phyloP scores from a whole-genome alignment of 2,888 invertebrate genomes.

The Bimastos eiseni region DNA sequence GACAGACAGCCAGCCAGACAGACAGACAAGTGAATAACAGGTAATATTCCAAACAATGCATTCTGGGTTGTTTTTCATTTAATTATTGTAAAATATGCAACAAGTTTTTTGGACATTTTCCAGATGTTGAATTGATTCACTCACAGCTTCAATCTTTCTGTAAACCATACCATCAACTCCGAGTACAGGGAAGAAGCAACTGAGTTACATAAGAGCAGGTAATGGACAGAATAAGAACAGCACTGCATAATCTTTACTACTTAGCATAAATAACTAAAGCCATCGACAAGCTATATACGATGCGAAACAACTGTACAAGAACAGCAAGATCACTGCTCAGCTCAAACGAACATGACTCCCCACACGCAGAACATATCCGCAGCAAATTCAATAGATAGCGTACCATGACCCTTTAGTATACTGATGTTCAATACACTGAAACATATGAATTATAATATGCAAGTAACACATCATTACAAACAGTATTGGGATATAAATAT shows the following conservation, averaged over 20 bases:
- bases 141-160: not conserved
- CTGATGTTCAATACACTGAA: not conserved
- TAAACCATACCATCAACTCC: not conserved
- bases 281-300: not conserved
- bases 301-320: not conserved
- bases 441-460: not conserved
- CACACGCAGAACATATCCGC: not conserved
- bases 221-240: not conserved
- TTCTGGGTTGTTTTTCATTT: not conserved
- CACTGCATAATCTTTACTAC: not conserved
- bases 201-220: not conserved
- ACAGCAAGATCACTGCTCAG: not conserved
- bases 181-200: not conserved
- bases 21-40: not conserved
- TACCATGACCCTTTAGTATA: not conserved
- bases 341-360: not conserved
- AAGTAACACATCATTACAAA: not conserved
- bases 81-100: not conserved
- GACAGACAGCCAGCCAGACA: too few relatives aligned
- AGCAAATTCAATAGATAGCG: not conserved
- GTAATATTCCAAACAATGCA: not conserved
- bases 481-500: not conserved
- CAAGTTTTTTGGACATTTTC: not conserved
- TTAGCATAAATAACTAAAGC: conserved; percentile 5
- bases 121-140: not conserved